These are phyloP conservation scores for Zaprionus ornatus DNA, from an alignment of 1,140 invertebrate genomes.

Conservation along the genomic window DNA sequence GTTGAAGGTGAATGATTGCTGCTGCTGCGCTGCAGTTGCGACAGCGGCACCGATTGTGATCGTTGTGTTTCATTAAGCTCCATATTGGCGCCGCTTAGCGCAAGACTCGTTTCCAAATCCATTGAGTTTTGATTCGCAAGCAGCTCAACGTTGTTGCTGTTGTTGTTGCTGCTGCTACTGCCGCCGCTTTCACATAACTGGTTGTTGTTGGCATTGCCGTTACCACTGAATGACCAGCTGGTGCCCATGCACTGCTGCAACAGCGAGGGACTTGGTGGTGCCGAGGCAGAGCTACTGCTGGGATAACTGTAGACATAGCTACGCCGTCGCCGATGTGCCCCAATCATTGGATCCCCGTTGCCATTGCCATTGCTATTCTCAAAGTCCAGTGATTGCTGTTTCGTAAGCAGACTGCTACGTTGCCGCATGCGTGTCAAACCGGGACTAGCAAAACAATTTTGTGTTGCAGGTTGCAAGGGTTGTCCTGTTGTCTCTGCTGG, in stretches of 20 bases:
- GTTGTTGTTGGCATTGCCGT: constrained; percentile 39
- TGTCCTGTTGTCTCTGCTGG: constrained; percentile 87
- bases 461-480: constrained; percentile 53
- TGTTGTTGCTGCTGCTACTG: constrained; percentile 38
- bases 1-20: constrained; percentile 64
- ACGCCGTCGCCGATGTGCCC: constrained; percentile 64
- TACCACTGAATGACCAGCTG: constrained; percentile 53
- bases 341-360: constrained; percentile 76
- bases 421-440: constrained; percentile 88
- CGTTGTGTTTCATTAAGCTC: constrained; percentile 74
- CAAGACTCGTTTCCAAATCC: constrained; percentile 74
- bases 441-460: constrained; percentile 93
- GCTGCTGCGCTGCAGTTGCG: constrained; percentile 65
- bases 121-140: constrained; percentile 73
- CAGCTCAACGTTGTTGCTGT: constrained; percentile 53
- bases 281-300: constrained; percentile 74
- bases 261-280: constrained; percentile 79
- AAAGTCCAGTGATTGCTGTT: constrained; percentile 75
- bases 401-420: constrained; percentile 57
- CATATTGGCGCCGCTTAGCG: constrained; percentile 52
- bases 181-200: constrained; percentile 16
- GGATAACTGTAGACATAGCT: constrained; percentile 67
- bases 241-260: constrained; percentile 64
- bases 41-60: constrained; percentile 80
- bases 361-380: constrained; percentile 53